Base-by-base conservation (phyloP, 2,797 vertebrate species). In the Rhyacichthys aspro region DNA sequence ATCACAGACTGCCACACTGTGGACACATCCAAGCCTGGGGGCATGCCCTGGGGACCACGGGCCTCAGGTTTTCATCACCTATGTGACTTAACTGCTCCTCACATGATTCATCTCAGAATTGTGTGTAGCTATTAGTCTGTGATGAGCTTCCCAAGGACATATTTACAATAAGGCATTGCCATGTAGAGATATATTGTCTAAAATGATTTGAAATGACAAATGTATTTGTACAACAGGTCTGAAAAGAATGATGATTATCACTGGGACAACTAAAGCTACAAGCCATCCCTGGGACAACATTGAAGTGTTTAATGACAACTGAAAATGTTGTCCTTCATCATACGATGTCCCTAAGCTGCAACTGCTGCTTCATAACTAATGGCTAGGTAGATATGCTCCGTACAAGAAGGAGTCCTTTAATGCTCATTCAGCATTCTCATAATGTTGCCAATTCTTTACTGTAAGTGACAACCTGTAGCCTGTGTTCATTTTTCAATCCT, bases 1-100 rank as follows among this genome's bases (percentile, higher is more conserved):
- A 89, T 86, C 84, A 82, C 82, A 84, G 70, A 63, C 69, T 49
- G 72, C 72, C 67, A 79, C 70, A 19, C 58, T 68, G 81, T 73
- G 82, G 85, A 87, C 76, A 82, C 74, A 82, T 74, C 59, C 79
- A 83, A 76, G 72, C 85, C 87, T 67, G 65, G 72, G 81, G 86
- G 72, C 70, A 63, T 47, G 69, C 78, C 78, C 70, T 59, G 49
- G 78, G 84, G 80, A 80, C 61, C 34, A 68, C 38, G 79, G 67
- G 69, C 68, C 59, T 63, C 61, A 59, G 59, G 62, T 70, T 83
- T 81, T 68, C 49, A 72, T 34, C 44, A 67, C 45, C 43, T 59
- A 63, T 78, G 52, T 63, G 71, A 86, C 84, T 79, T 63, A 45
- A 23, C 65, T 36, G 56, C 15, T 57, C 69, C 58, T 78, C 76